A percentile compares a stretch with the other conserved stretches of the same genome.
These are phyloP conservation scores for Osmerus eperlanus DNA, from an alignment of 2,113 vertebrate genomes.

Conservation along the genomic window DNA sequence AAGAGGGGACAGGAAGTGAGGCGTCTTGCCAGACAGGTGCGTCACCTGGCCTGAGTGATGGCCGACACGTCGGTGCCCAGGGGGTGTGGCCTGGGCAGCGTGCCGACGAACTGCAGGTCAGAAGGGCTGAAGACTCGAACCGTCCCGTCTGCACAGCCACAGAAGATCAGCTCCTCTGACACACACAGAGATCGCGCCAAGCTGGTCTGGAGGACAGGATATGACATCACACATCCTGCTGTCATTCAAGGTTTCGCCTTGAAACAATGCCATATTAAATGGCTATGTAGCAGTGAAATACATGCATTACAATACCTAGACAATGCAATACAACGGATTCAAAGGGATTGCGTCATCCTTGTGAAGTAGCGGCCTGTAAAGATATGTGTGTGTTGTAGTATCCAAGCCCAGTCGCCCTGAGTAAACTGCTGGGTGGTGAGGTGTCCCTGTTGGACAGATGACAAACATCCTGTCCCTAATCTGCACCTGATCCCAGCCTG, in stretches of 20 bases:
- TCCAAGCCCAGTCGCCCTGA: too few relatives aligned
- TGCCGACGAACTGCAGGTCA: slow-evolving; percentile 87
- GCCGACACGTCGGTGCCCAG: slow-evolving; percentile 80
- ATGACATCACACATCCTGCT: not conserved
- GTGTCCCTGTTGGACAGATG: too few relatives aligned
- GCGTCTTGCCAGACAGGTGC: not conserved
- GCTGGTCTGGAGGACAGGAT: slow-evolving; percentile 45
- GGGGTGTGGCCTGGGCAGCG: slow-evolving; percentile 85
- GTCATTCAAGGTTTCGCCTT: not conserved
- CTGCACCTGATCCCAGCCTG: not conserved
- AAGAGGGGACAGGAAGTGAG: too few relatives aligned
- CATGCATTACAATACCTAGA: too few relatives aligned
- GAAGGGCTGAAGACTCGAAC: slow-evolving; percentile 84
- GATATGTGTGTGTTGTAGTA: too few relatives aligned
- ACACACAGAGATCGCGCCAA: slow-evolving; percentile 79
- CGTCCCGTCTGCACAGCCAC: slow-evolving; percentile 86
- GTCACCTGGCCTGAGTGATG: slow-evolving; percentile 83
- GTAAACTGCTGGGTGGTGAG: too few relatives aligned
- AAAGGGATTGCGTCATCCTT: too few relatives aligned
- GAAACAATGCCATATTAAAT: too few relatives aligned
- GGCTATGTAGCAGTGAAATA: too few relatives aligned
- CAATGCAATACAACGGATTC: too few relatives aligned
- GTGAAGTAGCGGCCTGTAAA: too few relatives aligned
- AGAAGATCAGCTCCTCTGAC: slow-evolving; percentile 90
- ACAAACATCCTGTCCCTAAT: not conserved